Conservation (phyloP, 2,797 vertebrate genomes). For the Rhadinocentrus ornatus region DNA sequence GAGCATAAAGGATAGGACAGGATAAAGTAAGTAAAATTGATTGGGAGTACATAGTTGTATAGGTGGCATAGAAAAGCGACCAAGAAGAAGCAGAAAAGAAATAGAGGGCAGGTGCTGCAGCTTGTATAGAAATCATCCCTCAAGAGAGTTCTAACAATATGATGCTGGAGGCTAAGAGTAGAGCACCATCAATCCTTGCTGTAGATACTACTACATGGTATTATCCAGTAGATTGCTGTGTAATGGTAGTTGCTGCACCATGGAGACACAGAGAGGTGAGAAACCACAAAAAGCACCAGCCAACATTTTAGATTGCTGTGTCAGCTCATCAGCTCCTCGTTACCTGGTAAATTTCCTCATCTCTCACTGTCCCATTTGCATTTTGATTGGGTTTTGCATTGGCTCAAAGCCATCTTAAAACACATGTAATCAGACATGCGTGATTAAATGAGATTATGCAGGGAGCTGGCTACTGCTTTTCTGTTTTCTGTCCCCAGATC, state of each 20-base stretch:
- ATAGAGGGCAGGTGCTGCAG: slow-evolving; percentile 44
- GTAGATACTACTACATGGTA: slow-evolving; percentile 28
- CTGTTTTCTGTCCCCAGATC: slow-evolving; percentile 15
- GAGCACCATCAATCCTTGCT: slow-evolving; percentile 37
- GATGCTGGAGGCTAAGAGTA: slow-evolving; percentile 46
- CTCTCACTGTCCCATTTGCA: slow-evolving; percentile 59
- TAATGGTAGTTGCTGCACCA: slow-evolving; percentile 48
- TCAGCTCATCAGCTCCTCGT: slow-evolving; percentile 58
- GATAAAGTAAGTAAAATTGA: slow-evolving; percentile 40
- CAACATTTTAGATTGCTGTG: slow-evolving; percentile 49
- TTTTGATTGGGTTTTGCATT: slow-evolving; percentile 55
- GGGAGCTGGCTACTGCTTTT: slow-evolving; percentile 5
- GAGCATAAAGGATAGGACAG: slow-evolving; percentile 44
- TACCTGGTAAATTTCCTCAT: slow-evolving; percentile 42
- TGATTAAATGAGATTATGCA: slow-evolving; percentile 31
- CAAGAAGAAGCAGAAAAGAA: slow-evolving; percentile 19
- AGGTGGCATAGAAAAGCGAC: background rate
- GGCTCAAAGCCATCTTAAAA: slow-evolving; percentile 50
- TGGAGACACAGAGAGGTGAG: slow-evolving; percentile 34
- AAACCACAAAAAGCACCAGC: slow-evolving; percentile 28
- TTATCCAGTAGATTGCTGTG: slow-evolving; percentile 51
- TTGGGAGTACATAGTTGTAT: slow-evolving; percentile 11
- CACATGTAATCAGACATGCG: slow-evolving; percentile 56
- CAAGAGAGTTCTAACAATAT: slow-evolving; percentile 44
- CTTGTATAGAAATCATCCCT: slow-evolving; percentile 34